Base-by-base conservation (phyloP, 2,888 invertebrate genomes). In the Chymomyza amoena region DNA sequence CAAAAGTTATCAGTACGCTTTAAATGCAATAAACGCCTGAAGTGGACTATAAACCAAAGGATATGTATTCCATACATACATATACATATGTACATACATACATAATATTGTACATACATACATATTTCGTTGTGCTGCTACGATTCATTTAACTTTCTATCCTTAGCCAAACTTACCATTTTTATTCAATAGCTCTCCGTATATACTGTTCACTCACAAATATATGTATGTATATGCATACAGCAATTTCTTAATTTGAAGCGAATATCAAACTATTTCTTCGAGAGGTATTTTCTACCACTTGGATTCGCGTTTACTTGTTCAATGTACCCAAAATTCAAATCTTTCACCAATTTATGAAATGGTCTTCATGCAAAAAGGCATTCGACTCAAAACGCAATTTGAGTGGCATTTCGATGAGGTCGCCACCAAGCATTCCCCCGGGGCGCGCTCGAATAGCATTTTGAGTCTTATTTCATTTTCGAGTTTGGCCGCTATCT, bases 271-370 rank as follows among this genome's bases (percentile, higher is more conserved):
- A 16, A 18, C 9, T 6, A 6, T 18, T 18, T 54, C 16, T 18
- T 54, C 4, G 5, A 54, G 18, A 7, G 18, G 9, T 54, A 15
- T 57, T 64, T 64, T 72, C 64, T 76, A 77, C 84, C 80, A 79
- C 73, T 73, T 81, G 70, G 73, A 75, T 56, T 75, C 76, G 71
- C 84, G 87, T 75, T 78, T 83, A 73, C 68, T 77, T 72, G 56
- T 77, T 69, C 77, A 78, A 77, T 80, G 84, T 81, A 86, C 75
- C 74, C 76, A 76, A 78, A 75, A 77, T 80, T 65, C 79, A 70
- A 78, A 86, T 89, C 89, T 87, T 89, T 86, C 80, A 89, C 81
- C 87, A 88, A 82, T 89, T 89, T 89, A 88, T 89, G 88, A 78
- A 78, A 84, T 83, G 87, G 75, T 72, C 77, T 73, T 79, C 80